phyloP scores from a whole-genome alignment of 2,113 vertebrate genomes.

The Indri indri region DNA sequence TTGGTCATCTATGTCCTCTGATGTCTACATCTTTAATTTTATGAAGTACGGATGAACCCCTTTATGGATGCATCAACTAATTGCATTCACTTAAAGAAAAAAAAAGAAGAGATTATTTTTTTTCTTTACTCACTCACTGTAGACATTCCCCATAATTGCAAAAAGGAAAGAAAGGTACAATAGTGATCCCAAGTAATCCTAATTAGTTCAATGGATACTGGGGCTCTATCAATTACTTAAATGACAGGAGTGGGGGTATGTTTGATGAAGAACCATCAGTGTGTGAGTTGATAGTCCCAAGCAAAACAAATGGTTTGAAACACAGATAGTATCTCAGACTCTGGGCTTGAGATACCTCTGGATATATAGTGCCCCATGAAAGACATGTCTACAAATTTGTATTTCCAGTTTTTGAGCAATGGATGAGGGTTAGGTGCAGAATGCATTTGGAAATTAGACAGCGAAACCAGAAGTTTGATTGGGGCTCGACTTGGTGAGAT shows the following conservation, averaged over 20 bases:
- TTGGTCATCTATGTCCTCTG: slow-evolving; percentile 9
- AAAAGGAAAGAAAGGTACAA: slow-evolving; percentile 53
- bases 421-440: neutral
- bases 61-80: slow-evolving; percentile 66
- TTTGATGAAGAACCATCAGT: neutral
- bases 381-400: neutral
- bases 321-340: neutral
- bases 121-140: slow-evolving; percentile 20
- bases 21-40: slow-evolving; percentile 57
- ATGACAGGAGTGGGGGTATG: neutral
- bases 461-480: neutral
- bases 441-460: slow-evolving; percentile 40
- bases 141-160: slow-evolving; percentile 43
- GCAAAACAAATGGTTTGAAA: slow-evolving; percentile 6
- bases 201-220: slow-evolving; percentile 61
- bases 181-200: slow-evolving; percentile 30
- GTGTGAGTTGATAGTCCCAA: neutral
- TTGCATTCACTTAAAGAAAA: slow-evolving; percentile 60
- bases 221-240: slow-evolving; percentile 55
- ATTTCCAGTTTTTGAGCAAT: slow-evolving; percentile 33
- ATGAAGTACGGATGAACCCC: slow-evolving; percentile 25
- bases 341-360: neutral
- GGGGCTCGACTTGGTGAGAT: neutral
- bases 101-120: slow-evolving; percentile 13
- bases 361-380: neutral